These are phyloP conservation scores for Scomber japonicus DNA, from an alignment of 2,113 vertebrate species.

Conservation along the genomic window DNA sequence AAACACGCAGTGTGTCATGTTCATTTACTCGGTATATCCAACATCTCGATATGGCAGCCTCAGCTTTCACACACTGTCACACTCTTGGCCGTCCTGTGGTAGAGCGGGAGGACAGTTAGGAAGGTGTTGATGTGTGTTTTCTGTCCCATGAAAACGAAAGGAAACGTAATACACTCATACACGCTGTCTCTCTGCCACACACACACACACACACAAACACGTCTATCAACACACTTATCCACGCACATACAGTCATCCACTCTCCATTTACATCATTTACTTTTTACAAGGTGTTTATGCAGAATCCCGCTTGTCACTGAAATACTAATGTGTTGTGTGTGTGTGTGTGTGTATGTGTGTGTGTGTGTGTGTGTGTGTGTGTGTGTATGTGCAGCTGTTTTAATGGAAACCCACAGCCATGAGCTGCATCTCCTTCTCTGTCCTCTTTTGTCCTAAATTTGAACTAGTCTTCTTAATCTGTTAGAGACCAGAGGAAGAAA, in stretches of 20 bases:
- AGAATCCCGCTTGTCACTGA: slow-evolving; percentile 9
- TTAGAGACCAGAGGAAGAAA: slow-evolving; percentile 5
- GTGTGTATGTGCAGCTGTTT: neutral
- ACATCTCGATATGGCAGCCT: slow-evolving; percentile 3
- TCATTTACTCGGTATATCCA: slow-evolving; percentile 16
- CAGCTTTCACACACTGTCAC: slow-evolving; percentile 42
- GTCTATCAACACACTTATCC: neutral
- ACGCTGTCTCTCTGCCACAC: neutral
- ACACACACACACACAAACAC: neutral
- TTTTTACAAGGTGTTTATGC: slow-evolving; percentile 16
- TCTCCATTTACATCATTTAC: slow-evolving; percentile 13
- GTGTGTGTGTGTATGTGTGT: slow-evolving; percentile 6
- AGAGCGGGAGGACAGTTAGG: slow-evolving; percentile 13
- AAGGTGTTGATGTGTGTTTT: slow-evolving; percentile 37
- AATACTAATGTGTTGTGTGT: slow-evolving; percentile 10
- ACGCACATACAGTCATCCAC: neutral
- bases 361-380: neutral
- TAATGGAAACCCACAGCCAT: slow-evolving; percentile 25
- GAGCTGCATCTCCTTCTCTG: slow-evolving; percentile 14
- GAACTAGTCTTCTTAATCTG: slow-evolving; percentile 43
- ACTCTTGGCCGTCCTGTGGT: neutral
- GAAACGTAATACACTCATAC: neutral
- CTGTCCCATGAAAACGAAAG: neutral
- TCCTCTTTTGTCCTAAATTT: slow-evolving; percentile 43
- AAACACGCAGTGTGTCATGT: slow-evolving; percentile 26